These are phyloP conservation scores for Sweltsa coloradensis DNA, from an alignment of 1,140 invertebrate species.

Conservation along the genomic window DNA sequence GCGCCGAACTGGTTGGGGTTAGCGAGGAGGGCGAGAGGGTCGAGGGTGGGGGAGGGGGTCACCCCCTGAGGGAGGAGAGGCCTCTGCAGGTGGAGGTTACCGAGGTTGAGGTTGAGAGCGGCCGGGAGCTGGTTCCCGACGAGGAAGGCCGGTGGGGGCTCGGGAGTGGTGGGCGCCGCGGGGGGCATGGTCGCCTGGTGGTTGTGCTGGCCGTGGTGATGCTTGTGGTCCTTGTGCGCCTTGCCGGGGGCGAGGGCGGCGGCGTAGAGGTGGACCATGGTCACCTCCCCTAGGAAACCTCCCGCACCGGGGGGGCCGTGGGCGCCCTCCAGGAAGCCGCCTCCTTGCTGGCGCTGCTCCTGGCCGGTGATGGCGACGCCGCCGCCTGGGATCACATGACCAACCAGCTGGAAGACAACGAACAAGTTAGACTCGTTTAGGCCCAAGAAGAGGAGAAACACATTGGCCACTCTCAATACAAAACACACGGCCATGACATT, in stretches of 20 bases:
- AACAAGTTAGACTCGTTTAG: too few species aligned
- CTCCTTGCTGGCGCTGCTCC: conserved; percentile 45
- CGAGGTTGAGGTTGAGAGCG: conserved; percentile 2
- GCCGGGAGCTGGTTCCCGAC: conserved; percentile 13
- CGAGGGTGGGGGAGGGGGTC: conserved; percentile 8
- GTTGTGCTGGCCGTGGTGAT: conserved; percentile 66
- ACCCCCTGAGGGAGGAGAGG: conserved; percentile 4
- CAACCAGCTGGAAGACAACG: conserved; percentile 50
- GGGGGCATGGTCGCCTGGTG: conserved; percentile 16
- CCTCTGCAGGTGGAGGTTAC: background rate
- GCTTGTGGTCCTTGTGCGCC: conserved; percentile 70
- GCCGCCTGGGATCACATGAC: conserved; percentile 59
- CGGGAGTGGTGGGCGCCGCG: conserved; percentile 25
- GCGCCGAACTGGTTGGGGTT: conserved; percentile 12
- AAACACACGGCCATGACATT: too few species aligned
- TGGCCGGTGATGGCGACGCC: conserved; percentile 60
- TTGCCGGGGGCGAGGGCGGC: conserved; percentile 68
- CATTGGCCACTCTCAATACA: too few species aligned
- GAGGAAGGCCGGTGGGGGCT: conserved; percentile 15
- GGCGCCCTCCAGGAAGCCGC: conserved; percentile 40
- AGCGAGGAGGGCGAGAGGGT: conserved; percentile 3
- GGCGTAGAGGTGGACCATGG: conserved; percentile 62
- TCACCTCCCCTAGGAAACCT: conserved; percentile 46
- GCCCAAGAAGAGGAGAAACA: too few species aligned
- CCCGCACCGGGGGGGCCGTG: conserved; percentile 27